Evolutionary conservation across 2,797 vertebrate species (phyloP), one percentile per base, ranked within the genome.

Genomic region (Rhinoraja longicauda): DNA sequence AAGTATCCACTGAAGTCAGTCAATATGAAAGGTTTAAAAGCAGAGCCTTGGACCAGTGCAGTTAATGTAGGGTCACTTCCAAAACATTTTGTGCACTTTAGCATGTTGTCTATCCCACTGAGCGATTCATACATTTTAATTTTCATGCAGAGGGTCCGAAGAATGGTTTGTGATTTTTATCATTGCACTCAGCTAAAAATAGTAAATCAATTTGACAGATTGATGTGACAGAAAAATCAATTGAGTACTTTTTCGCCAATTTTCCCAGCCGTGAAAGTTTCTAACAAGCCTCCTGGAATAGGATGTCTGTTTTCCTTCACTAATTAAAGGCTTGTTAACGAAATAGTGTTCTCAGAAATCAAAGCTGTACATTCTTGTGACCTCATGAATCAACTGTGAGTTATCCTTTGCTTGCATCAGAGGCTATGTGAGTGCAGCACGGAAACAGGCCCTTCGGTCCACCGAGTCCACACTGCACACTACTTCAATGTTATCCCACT

Each of bases 191-290:
- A 88, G 62, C 84, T 88, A 24, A 88, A 88, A 67, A 36, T 67
- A 24, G 84, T 88, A 10, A 67, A 67, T 67, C 84, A 86, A 19
- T 62, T 32, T 86, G 57, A 64, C 29, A 67, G 84, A 10, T 88
- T 88, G 17, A 67, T 67, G 4, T 36, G 84, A 88, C 84, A 88
- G 84, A 36, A 24, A 88, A 88, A 88, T 88, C 84, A 67, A 88
- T 88, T 67, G 59, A 19, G 7, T 32, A 64, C 26, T 88, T 62
- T 88, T 67, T 36, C 36, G 84, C n/a, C 84, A 88, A 88, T 88
- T 67, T 88, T 67, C 9, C 17, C 17, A 9, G 19, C n/a, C n/a
- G 19, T 21, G 82, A 88, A 64, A 88, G 84, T n/a, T 67, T 32
- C 84, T 24, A 67, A 88, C 62, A 64, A 36, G 59, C 62, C 17